Percentiles rank a stretch among this genome's conserved stretches.
Evolutionary conservation across 2,888 invertebrate species (phyloP).

Genomic region (Branchipolynoe longqiensis): DNA sequence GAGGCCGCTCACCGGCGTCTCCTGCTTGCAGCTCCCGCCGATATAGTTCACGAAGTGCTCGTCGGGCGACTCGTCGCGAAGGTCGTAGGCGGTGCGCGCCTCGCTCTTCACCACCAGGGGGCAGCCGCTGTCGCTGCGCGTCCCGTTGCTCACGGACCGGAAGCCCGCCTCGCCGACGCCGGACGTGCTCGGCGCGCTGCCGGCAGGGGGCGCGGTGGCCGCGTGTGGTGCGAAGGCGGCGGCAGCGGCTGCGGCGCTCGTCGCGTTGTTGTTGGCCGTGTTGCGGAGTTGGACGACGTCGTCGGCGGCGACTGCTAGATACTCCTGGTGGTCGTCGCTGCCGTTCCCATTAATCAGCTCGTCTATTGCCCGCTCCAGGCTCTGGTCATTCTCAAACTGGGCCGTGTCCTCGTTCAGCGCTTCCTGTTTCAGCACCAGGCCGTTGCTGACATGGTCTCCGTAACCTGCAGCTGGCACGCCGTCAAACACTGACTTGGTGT

Average conservation of each 20-base stretch:
- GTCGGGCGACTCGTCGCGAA: not conserved
- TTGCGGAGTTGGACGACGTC: not conserved
- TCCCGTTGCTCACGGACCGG: slow-evolving; percentile 10
- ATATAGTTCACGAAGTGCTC: not conserved
- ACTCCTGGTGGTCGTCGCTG: slow-evolving; percentile 15
- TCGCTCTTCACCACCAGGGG: not conserved
- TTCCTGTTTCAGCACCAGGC: not conserved
- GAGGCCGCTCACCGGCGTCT: not conserved
- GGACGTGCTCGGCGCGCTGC: not conserved
- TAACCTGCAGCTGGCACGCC: not conserved
- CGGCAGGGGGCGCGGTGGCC: not conserved
- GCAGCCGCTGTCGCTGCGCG: not conserved
- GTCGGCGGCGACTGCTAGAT: slow-evolving; percentile 8
- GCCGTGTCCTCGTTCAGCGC: not conserved
- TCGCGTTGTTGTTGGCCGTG: slow-evolving; percentile 7
- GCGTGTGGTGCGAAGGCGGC: slow-evolving; percentile 2
- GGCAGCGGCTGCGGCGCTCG: not conserved
- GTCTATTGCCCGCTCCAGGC: slow-evolving; percentile 22
- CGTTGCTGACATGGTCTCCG: slow-evolving; percentile 45
- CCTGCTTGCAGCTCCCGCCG: not conserved
- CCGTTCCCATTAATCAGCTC: slow-evolving; percentile 37
- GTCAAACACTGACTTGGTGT: not conserved
- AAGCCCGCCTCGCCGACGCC: not conserved
- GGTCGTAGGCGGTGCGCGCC: not conserved
- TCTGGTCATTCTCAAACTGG: slow-evolving; percentile 34